Base-by-base conservation (phyloP, 2,113 vertebrate genomes). In the Sakesphorus luctuosus region DNA sequence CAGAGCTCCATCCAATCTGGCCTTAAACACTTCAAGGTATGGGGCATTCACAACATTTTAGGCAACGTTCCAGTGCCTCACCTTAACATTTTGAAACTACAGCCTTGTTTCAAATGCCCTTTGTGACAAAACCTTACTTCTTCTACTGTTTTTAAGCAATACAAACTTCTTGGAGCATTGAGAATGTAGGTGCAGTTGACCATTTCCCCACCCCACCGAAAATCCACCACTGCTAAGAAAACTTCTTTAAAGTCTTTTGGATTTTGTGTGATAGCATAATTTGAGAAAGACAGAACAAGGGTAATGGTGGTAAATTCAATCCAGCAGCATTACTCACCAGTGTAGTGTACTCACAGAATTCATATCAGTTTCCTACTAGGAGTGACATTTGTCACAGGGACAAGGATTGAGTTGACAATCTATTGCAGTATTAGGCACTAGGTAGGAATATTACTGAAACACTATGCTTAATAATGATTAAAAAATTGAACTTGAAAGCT, bases 331-430 rank as follows among this genome's bases (percentile, higher is more conserved):
- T 29, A 65, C 20, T 44, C 13, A 15, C 3, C 23, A 66, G 6
- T 1, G 6, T 6, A 65, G n/a, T n/a, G n/a, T n/a, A n/a, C n/a
- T n/a, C n/a, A n/a, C 8, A 69, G 46, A 85, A 80, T 68, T 82
- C 17, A 33, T 21, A 71, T 19, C 16, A n/a, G 43, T 59, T 81
- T 92, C 19, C 25, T 50, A 24, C 26, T 63, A 52, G 28, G 84
- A 62, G 38, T 16, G 3, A 7, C 17, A 75, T 59, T 12, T 46
- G 26, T 36, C 49, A n/a, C 0, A 0, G 36, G 11, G 12, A 19
- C 36, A 25, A n/a, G 5, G 11, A 75, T n/a, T 15, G 5, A 5
- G 6, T 23, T 40, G 20, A 72, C 16, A 69, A 35, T 18, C 26
- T 38, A n/a, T 56, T 52, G 47, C 7, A 69, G 19, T 13, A 61